Evolutionary conservation across 1,140 invertebrate genomes (phyloP), one percentile per base, ranked within the genome.

Genomic region (Argopecten irradians): DNA sequence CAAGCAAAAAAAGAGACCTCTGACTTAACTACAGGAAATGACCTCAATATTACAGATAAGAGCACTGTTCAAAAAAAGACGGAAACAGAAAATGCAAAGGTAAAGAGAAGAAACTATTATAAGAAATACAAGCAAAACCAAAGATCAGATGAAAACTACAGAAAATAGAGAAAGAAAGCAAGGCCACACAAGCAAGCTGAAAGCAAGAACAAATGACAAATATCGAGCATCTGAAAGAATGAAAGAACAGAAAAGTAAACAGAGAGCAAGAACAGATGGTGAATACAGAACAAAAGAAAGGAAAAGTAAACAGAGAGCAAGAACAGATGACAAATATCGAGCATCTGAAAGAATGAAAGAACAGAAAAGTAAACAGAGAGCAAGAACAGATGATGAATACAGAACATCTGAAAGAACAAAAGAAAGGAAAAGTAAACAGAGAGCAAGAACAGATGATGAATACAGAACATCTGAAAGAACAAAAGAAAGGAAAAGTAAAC

Each of bases 401-500:
- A 88, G 43, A 39, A 84, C 28, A 55, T 13, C n/a, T 55, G 83
- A 82, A 55, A 34, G 34, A 85, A 71, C n/a, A 19, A 43, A 22
- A 19, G 19, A 71, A 71, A 84, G 82, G 32, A n/a, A 87, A 82
- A 55, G 35, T 39, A 39, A 39, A 39, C 36, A 39, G 36, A 39
- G 13, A 39, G n/a, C n/a, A n/a, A n/a, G n/a, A n/a, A n/a, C n/a
- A 39, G 36, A 8, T 8, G 13, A 39, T 13, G 13, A 13, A 5
- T 39, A 39, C 36, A 39, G 32, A 84, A 55, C 22, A 82, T 28
- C 22, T 83, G 32, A 84, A 34, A 41, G 7, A 16, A 34, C 41
- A 35, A 14, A 28, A 32, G n/a, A 86, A 35, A 28, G 16, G 85
- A 88, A n/a, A 86, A 84, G 85, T 71, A 88, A 82, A 86, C 33